Percentiles rank a stretch among this genome's conserved stretches.
Conservation (phyloP, 2,888 invertebrate species). For the Hydrotaea diabolus region DNA sequence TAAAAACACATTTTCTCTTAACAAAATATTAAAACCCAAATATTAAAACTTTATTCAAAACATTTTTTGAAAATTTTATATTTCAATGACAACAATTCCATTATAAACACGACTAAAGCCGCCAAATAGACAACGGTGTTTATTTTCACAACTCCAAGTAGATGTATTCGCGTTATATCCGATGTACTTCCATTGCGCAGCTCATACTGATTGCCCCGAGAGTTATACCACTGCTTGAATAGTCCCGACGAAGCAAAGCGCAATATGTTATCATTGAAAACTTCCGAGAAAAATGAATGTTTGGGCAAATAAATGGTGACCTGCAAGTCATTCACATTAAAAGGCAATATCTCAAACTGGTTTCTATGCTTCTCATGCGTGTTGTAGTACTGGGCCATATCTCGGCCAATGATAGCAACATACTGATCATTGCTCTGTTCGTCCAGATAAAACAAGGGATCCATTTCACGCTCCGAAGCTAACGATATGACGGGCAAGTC, state of each 20-base stretch:
- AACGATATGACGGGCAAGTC: background rate
- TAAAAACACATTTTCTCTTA: background rate
- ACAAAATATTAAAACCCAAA: no score
- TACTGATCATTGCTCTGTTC: background rate
- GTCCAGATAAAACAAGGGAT: slow-evolving; percentile 18
- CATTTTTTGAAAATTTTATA: background rate
- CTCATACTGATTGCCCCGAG: background rate
- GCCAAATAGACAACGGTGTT: background rate
- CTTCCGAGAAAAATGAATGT: slow-evolving; percentile 48
- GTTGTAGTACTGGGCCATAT: slow-evolving; percentile 12
- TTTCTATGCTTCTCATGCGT: background rate
- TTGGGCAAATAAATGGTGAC: slow-evolving; percentile 43
- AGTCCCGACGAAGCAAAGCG: slow-evolving; percentile 30
- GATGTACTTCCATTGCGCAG: background rate
- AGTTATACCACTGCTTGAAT: slow-evolving; percentile 10
- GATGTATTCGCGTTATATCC: background rate
- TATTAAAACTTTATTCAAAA: background rate
- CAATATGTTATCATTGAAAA: slow-evolving; percentile 34
- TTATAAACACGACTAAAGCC: slow-evolving; percentile 62
- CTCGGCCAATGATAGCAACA: slow-evolving; percentile 18
- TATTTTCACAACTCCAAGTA: slow-evolving; percentile 1
- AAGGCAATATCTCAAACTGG: slow-evolving; percentile 31
- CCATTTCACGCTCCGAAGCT: slow-evolving; percentile 17
- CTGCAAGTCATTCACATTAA: slow-evolving; percentile 26
- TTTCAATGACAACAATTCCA: slow-evolving; percentile 62